Conservation (phyloP, 2,888 invertebrate species). For the Leistus spinibarbis region DNA sequence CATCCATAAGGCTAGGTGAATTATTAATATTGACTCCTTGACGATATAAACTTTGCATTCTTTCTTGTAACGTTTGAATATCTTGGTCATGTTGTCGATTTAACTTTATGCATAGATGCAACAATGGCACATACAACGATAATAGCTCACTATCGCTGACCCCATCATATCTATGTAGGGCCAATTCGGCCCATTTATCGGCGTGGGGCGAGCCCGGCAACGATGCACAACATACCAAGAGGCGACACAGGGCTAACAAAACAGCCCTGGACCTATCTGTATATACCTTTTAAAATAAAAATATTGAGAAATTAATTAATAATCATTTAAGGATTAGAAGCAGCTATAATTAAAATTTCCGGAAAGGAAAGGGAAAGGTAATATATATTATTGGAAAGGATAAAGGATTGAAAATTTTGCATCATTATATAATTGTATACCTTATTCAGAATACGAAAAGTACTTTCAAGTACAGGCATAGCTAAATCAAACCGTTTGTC, state of each 20-base stretch:
- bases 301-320: background rate
- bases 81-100: conserved; percentile 70
- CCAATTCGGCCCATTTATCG: conserved; percentile 72
- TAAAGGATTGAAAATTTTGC: too few relatives aligned
- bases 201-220: conserved; percentile 63
- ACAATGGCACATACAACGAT: conserved; percentile 70
- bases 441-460: conserved; percentile 69
- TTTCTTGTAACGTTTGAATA: conserved; percentile 65
- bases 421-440: conserved; percentile 50
- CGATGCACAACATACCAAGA: conserved; percentile 65
- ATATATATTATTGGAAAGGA: too few relatives aligned
- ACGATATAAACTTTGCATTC: conserved; percentile 65
- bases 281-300: conserved; percentile 56
- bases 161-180: conserved; percentile 72
- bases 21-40: conserved; percentile 71
- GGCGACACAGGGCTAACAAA: conserved; percentile 68
- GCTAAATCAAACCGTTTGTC: conserved; percentile 67
- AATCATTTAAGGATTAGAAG: too few relatives aligned
- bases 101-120: conserved; percentile 70
- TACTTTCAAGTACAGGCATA: conserved; percentile 68
- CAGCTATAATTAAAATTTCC: too few relatives aligned
- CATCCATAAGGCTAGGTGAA: conserved; percentile 66
- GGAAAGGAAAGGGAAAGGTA: too few relatives aligned
- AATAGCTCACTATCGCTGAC: conserved; percentile 74
- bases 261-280: conserved; percentile 74